Base-by-base conservation (phyloP, 1,140 invertebrate genomes). In the Platyura marginata region DNA sequence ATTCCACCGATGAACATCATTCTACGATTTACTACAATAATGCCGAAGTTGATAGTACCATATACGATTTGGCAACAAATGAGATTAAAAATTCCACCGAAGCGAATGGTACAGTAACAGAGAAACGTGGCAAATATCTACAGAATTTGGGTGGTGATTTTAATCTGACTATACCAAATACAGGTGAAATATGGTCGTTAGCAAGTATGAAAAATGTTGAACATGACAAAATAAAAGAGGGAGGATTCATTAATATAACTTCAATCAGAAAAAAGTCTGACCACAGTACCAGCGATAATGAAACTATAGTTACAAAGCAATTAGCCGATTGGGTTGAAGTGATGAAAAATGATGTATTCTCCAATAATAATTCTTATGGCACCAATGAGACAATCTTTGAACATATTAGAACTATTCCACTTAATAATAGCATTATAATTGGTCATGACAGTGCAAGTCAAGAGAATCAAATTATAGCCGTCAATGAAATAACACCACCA, bases 131-230 rank as follows among this genome's bases (percentile, higher is more conserved):
- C 6, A 29, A 29, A 29, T 29, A 8, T 29, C 6, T 29, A 13
- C 25, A 29, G 13, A 13, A 29, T 8, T n/a, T n/a, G n/a, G 25
- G 25, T 8, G 13, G 25, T 29, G 6, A 29, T 13, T 6, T 29
- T 13, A 29, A 29, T 29, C 13, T 29, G 16, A 32, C 13, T 29
- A 15, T 40, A 19, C 41, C 41, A 21, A 42, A 21, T 20, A 18
- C 16, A 13, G 9, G 19, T 11, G 41, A 42, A 15, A 32, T 42
- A 3, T 42, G 41, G 41, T 25, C 41, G 13, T 42, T 42, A 25
- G 34, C 42, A 23, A 13, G 34, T 21, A 38, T 37, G 34, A 34
- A 33, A 23, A 13, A 37, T 11, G 34, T 43, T 3, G 25, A 38
- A 19, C 2, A 8, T 32, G 19, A 23, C 18, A 38, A 43, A 19